phyloP scores from a whole-genome alignment of 2,797 vertebrate genomes.

The Alcedo atthis region DNA sequence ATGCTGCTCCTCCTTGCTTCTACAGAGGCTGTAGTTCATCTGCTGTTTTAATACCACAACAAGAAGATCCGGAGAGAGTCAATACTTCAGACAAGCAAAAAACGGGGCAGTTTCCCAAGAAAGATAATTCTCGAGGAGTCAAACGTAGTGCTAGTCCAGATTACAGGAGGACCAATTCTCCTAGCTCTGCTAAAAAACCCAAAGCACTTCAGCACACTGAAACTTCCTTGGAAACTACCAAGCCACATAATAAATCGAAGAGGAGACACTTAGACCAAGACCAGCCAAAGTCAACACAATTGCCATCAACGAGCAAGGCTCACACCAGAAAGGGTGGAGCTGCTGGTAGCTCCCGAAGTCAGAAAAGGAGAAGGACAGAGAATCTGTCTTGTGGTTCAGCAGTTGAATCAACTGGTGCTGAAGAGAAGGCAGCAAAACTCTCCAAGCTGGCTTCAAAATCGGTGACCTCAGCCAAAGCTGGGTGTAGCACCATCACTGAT shows the following conservation, averaged over 20 bases:
- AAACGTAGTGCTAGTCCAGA: slow-evolving; percentile 96
- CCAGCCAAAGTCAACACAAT: slow-evolving; percentile 81
- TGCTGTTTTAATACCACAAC: slow-evolving; percentile 88
- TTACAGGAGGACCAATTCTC: slow-evolving; percentile 90
- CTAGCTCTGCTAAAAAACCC: slow-evolving; percentile 93
- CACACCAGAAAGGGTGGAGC: slow-evolving; percentile 93
- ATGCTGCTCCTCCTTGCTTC: slow-evolving; percentile 69
- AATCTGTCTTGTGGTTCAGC: slow-evolving; percentile 87
- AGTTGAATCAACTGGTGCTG: slow-evolving; percentile 90
- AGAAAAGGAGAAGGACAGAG: slow-evolving; percentile 98
- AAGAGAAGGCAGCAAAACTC: slow-evolving; percentile 97
- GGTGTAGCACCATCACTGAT: slow-evolving; percentile 99
- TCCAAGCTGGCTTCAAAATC: slow-evolving; percentile 99
- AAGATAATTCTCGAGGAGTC: slow-evolving; percentile 90
- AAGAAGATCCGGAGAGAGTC: slow-evolving; percentile 91
- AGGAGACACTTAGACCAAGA: slow-evolving; percentile 93
- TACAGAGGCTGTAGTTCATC: slow-evolving; percentile 93
- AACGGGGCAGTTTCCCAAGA: slow-evolving; percentile 91
- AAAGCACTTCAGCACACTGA: slow-evolving; percentile 88
- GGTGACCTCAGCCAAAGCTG: slow-evolving; percentile 99
- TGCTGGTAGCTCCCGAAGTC: slow-evolving; percentile 87
- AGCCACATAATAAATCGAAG: slow-evolving; percentile 89
- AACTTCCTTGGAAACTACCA: slow-evolving; percentile 83
- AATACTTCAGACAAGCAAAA: slow-evolving; percentile 91
- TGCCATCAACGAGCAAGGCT: slow-evolving; percentile 89